These are phyloP conservation scores for Deilephila elpenor DNA, from an alignment of 2,888 invertebrate genomes.

Conservation along the genomic window DNA sequence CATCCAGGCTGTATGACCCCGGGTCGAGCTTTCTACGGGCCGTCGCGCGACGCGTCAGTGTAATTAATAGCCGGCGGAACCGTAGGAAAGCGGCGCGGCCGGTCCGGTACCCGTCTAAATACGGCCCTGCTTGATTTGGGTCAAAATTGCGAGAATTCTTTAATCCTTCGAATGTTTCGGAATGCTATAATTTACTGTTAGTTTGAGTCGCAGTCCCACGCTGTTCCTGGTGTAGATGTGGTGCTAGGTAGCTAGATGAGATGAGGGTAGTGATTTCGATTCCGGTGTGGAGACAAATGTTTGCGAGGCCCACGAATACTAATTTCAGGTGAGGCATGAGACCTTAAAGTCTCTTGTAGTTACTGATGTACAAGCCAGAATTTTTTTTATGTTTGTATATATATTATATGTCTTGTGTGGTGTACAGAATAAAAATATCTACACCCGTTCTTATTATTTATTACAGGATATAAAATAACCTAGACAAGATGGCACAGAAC, in stretches of 20 bases:
- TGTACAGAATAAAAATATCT: too few relatives aligned
- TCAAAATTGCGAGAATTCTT: slow-evolving; percentile 20
- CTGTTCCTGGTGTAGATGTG: background rate
- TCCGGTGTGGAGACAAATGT: too few relatives aligned
- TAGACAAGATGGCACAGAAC: background rate
- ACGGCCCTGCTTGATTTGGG: slow-evolving; percentile 14
- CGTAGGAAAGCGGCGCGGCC: slow-evolving; percentile 51
- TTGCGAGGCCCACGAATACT: too few relatives aligned
- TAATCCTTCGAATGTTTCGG: slow-evolving; percentile 1
- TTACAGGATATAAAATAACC: background rate
- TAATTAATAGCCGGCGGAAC: slow-evolving; percentile 60
- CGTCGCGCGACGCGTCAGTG: slow-evolving; percentile 65
- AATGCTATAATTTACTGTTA: background rate
- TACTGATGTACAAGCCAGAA: too few relatives aligned
- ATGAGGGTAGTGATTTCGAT: too few relatives aligned
- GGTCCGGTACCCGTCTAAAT: slow-evolving; percentile 9
- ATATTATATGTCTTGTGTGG: too few relatives aligned
- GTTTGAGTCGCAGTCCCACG: background rate
- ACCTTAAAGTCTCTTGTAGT: too few relatives aligned
- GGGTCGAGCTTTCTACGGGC: slow-evolving; percentile 74
- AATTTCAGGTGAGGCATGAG: too few relatives aligned
- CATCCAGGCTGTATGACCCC: slow-evolving; percentile 56
- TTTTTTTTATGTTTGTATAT: too few relatives aligned
- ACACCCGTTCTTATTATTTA: too few relatives aligned
- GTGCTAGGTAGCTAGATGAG: too few relatives aligned